Conservation (phyloP, 2,113 vertebrate genomes). For the Thymallus thymallus region DNA sequence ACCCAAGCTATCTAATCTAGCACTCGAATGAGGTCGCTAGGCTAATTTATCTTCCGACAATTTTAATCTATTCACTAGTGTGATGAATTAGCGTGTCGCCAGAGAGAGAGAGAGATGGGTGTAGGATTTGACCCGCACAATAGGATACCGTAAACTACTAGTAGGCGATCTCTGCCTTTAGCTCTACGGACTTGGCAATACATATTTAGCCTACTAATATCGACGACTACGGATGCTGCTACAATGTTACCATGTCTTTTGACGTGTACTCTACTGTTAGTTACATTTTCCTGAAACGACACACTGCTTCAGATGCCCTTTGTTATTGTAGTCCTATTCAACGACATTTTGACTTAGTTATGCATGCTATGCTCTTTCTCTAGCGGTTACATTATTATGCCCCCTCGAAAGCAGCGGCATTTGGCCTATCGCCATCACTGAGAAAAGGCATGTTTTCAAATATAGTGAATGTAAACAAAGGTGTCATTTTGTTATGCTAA, state of each 20-base stretch:
- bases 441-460: not conserved
- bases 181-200: too few species aligned
- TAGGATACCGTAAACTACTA: not conserved
- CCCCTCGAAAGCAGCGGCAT: not conserved
- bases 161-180: not conserved
- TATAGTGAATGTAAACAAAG: conserved; percentile 38
- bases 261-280: too few species aligned
- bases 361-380: too few species aligned
- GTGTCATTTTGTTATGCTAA: not conserved
- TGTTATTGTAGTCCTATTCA: too few species aligned
- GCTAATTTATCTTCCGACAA: not conserved
- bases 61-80: conserved; percentile 4
- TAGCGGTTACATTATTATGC: not conserved
- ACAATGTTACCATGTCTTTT: too few species aligned
- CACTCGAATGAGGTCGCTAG: not conserved
- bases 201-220: too few species aligned
- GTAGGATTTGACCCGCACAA: conserved; percentile 1
- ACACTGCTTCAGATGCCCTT: too few species aligned
- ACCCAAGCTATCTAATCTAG: not conserved
- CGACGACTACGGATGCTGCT: too few species aligned
- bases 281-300: too few species aligned
- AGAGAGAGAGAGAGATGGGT: not conserved
- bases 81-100: not conserved
- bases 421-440: not conserved
- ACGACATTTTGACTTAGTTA: too few species aligned